A percentile compares a stretch with the other conserved stretches of the same genome.
Evolutionary conservation across 2,113 vertebrate species (phyloP).

Genomic region (Archocentrus centrarchus): DNA sequence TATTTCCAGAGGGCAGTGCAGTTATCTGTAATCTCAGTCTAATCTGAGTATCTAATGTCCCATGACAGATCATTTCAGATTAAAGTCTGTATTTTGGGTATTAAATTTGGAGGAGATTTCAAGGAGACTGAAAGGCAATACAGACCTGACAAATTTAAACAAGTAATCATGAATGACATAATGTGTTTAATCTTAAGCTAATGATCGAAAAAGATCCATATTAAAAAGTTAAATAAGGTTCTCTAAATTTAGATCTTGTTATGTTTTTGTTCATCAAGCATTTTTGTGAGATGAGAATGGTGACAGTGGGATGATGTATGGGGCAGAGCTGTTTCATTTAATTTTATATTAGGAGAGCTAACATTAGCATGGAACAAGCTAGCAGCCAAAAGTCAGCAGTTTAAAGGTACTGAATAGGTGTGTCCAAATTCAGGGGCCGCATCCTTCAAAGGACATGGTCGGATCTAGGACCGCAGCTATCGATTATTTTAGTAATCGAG

Average conservation of each 20-base stretch:
- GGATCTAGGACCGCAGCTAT: too few relatives aligned
- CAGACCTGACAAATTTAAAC: not conserved
- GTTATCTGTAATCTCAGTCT: conserved; percentile 63
- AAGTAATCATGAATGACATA: not conserved
- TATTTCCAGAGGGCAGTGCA: conserved; percentile 20
- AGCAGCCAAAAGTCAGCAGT: not conserved
- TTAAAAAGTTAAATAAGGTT: not conserved
- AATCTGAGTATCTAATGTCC: conserved; percentile 46
- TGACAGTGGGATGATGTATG: too few relatives aligned
- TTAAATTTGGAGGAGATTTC: conserved; percentile 51
- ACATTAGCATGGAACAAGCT: not conserved
- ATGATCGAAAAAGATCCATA: not conserved
- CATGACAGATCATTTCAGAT: conserved; percentile 69
- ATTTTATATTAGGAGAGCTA: not conserved
- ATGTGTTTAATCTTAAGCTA: not conserved
- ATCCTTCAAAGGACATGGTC: too few relatives aligned
- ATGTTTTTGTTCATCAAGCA: too few relatives aligned
- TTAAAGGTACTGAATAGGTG: too few relatives aligned
- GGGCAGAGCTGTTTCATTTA: too few relatives aligned
- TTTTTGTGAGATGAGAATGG: too few relatives aligned
- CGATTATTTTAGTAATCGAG: too few relatives aligned
- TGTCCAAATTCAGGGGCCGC: too few relatives aligned
- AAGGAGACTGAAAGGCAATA: conserved; percentile 18
- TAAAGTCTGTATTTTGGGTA: conserved; percentile 46
- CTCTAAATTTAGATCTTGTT: too few relatives aligned